Evolutionary conservation across 1,140 invertebrate genomes (phyloP).

Genomic region (Penaeus indicus): DNA sequence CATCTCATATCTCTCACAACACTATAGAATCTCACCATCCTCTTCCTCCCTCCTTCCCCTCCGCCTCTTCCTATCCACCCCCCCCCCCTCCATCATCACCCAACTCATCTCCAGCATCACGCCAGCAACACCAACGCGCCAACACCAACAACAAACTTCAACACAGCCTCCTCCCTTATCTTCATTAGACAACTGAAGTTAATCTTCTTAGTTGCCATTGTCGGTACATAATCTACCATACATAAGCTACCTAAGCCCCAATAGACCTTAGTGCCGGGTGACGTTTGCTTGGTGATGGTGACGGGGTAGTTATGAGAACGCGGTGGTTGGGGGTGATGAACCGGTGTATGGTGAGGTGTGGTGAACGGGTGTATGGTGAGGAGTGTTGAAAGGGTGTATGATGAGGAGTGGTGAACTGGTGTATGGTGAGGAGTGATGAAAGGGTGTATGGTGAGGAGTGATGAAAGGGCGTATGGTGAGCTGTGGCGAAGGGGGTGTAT

Average conservation of each 20-base stretch:
- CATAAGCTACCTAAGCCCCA: constrained; percentile 29
- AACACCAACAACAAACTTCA: no score
- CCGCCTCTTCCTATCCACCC: no score
- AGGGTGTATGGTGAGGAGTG: not conserved
- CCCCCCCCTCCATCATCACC: not conserved
- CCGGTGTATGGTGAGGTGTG: not conserved
- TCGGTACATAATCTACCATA: constrained; percentile 35
- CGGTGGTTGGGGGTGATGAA: not conserved
- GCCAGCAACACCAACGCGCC: no score
- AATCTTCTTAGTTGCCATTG: constrained; percentile 51
- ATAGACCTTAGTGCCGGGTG: not conserved
- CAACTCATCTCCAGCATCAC: no score
- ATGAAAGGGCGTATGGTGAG: not conserved
- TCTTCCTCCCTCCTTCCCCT: no score
- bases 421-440: not conserved
- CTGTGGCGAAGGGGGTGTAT: not conserved
- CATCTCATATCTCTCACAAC: not conserved
- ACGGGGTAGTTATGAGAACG: not conserved
- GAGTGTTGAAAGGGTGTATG: not conserved
- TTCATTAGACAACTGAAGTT: constrained; percentile 45
- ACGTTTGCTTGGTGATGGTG: not conserved
- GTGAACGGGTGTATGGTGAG: not conserved
- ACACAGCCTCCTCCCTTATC: constrained; percentile 21
- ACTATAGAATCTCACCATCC: not conserved
- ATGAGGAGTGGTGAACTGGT: not conserved